A percentile compares a stretch with the other conserved stretches of the same genome.
These are phyloP conservation scores for Cetonia aurata DNA, from an alignment of 2,888 invertebrate genomes.

Conservation along the genomic window DNA sequence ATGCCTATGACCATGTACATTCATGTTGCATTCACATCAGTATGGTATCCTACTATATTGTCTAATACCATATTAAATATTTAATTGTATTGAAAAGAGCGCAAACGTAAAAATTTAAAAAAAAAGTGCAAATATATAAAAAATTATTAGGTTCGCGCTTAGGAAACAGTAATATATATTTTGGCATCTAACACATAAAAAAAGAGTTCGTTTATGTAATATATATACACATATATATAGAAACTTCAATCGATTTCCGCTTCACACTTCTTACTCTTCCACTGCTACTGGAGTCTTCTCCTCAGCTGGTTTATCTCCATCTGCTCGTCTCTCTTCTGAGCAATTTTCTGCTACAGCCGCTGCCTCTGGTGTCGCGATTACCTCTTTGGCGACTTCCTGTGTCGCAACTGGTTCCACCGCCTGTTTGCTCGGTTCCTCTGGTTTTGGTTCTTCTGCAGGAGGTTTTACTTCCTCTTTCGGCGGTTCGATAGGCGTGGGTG, in stretches of 20 bases:
- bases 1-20: too few species aligned
- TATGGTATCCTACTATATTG: too few species aligned
- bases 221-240: constrained; percentile 39
- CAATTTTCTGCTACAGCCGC: constrained; percentile 50
- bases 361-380: constrained; percentile 48
- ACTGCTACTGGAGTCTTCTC: constrained; percentile 56
- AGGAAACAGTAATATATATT: too few species aligned
- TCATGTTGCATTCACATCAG: too few species aligned
- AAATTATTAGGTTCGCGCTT: too few species aligned
- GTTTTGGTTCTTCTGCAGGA: constrained; percentile 52
- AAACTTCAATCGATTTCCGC: constrained; percentile 39
- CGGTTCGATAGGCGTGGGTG: constrained; percentile 54
- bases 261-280: constrained; percentile 58
- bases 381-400: constrained; percentile 63
- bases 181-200: constrained; percentile 59
- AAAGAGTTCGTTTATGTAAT: constrained; percentile 55
- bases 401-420: constrained; percentile 51
- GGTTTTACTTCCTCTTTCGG: constrained; percentile 53
- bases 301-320: constrained; percentile 51
- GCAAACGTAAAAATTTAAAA: too few species aligned
- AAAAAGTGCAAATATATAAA: too few species aligned
- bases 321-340: constrained; percentile 53
- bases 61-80: too few species aligned
- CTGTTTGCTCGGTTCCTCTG: constrained; percentile 42
- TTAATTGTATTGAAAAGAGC: too few species aligned